phyloP scores from a whole-genome alignment of 64 coral and sea anemone species.

The Anthopleura sola region DNA sequence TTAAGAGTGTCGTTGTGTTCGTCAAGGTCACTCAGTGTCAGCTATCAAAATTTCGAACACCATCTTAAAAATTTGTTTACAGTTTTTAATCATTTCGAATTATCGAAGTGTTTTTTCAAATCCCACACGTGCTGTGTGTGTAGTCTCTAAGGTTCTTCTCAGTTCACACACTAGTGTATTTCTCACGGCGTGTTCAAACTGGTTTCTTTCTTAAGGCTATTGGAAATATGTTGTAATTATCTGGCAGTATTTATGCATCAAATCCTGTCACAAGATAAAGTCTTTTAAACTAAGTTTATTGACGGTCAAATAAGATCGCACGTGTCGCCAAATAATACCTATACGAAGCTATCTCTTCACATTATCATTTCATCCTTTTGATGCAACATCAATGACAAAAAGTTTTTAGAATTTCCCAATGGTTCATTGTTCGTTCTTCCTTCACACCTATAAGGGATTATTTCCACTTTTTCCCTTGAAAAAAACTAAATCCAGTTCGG shows the following conservation, averaged over 20 bases:
- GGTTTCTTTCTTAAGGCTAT: constrained; percentile 10
- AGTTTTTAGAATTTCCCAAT: not conserved
- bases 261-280: constrained; percentile 1
- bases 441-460: not conserved
- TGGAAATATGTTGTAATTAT: constrained; percentile 10
- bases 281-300: not conserved
- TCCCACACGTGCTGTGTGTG: not conserved
- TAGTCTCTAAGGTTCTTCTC: constrained; percentile 10
- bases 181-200: constrained; percentile 12
- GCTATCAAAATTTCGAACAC: not conserved
- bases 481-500: not conserved
- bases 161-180: not conserved
- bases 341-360: not conserved
- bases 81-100: constrained; percentile 6
- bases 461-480: not conserved
- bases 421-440: not conserved
- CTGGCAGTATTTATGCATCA: not conserved
- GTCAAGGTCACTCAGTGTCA: not conserved
- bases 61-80: constrained; percentile 12
- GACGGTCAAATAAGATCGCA: constrained; percentile 9
- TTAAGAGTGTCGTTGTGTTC: not conserved
- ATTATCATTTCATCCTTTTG: not conserved
- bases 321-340: constrained; percentile 8
- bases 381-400: not conserved
- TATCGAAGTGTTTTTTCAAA: constrained; percentile 15